Evolutionary conservation across 2,888 invertebrate species (phyloP), one percentile per base, ranked within the genome.

Genomic region (Scaptomyza tumidula): DNA sequence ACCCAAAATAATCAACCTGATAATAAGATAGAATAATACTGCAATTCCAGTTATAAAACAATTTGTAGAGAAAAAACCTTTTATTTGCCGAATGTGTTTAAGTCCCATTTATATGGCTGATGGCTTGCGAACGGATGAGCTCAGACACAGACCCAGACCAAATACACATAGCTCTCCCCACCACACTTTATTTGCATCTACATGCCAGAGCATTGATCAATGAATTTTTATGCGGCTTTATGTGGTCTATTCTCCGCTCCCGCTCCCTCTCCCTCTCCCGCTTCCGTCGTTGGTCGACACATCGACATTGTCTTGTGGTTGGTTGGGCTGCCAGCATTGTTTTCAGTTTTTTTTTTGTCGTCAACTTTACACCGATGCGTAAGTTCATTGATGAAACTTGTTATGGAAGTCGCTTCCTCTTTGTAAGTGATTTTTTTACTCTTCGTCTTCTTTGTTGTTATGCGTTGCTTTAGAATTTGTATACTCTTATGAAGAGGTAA

Each of bases 311-410:
- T 70, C 39, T 70, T 77, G 80, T 63, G 69, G 86, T 52, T 50
- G 35, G 50, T 63, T 63, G 9, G 14, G 56, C 50, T 68, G 44
- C 14, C 45, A 37, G 31, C 41, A 19, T 71, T 70, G 75, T 54
- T 60, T 64, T 41, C 6, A 2, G 14, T 9, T 16, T 14, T 9
- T 14, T 9, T 16, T 64, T 56, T 75, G 56, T 71, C 54, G 48
- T 74, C 80, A 83, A 67, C 78, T 57, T 67, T 77, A 61, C 65
- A 69, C 49, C 62, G 64, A 56, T 46, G 49, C 60, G 52, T 56
- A 79, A 62, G 70, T 87, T 82, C 83, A 83, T 87, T 83, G 82
- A 81, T 87, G 76, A 82, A 84, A 85, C 77, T 77, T 71, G 86
- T 75, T 77, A 69, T 69, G 56, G 73, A 58, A 65, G 74, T 66